phyloP scores from a whole-genome alignment of 2,113 vertebrate genomes.

The Cottus gobio region DNA sequence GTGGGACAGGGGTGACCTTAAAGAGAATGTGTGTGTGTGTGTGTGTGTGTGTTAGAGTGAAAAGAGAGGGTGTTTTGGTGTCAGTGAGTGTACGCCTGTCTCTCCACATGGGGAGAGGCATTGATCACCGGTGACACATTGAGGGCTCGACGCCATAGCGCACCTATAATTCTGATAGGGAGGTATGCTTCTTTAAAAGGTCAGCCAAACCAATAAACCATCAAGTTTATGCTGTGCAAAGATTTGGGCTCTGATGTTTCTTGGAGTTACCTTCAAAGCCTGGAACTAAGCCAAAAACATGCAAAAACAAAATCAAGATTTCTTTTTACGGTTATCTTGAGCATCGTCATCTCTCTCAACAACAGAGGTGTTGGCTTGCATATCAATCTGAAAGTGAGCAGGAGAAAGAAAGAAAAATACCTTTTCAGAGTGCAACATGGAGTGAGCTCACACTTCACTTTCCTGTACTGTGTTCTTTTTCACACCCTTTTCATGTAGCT shows the following conservation, averaged over 20 bases:
- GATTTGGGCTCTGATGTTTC: constrained; percentile 47
- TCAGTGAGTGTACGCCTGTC: constrained; percentile 56
- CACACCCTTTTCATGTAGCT: background rate
- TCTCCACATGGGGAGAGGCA: constrained; percentile 68
- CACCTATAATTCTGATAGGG: constrained; percentile 74
- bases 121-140: constrained; percentile 80
- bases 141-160: constrained; percentile 61
- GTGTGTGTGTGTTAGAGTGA: constrained; percentile 46
- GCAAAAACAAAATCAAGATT: constrained; percentile 10
- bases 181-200: constrained; percentile 74
- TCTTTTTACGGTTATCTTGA: background rate
- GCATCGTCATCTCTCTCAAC: background rate
- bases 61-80: constrained; percentile 43
- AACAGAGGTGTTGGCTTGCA: background rate
- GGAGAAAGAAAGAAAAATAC: constrained; percentile 19
- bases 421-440: background rate
- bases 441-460: background rate
- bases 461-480: constrained; percentile 6
- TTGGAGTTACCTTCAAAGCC: constrained; percentile 33
- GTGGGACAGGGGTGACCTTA: constrained; percentile 78
- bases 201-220: constrained; percentile 74
- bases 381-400: constrained; percentile 34
- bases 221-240: constrained; percentile 60
- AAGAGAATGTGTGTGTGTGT: constrained; percentile 56
- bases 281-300: constrained; percentile 23